Base-by-base conservation (phyloP, 1,140 invertebrate species). In the Hyposmocoma kahamanoa region DNA sequence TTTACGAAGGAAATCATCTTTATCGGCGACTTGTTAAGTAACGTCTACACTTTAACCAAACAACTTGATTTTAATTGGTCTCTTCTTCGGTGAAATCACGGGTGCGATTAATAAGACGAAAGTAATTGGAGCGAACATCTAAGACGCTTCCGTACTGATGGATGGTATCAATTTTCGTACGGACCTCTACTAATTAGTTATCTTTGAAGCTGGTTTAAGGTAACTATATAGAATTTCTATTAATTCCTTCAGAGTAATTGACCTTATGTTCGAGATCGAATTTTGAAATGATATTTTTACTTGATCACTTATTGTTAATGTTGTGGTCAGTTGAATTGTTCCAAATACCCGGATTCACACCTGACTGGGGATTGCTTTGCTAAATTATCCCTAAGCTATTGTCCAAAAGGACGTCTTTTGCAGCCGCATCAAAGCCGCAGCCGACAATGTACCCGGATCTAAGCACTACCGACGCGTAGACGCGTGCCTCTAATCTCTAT, bases 401-500 rank as follows among this genome's bases (percentile, higher is more conserved):
- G 62, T 73, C 56, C 61, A 65, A 44, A 52, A 47, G 48, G 52
- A 50, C 53, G 72, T 77, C 74, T 82, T 84, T 82, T 74, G 56
- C 78, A 77, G 76, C 73, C 78, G 71, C 72, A 75, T 82, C 70
- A 81, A 82, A 84, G 62, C n/a, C n/a, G 42, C 20, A n/a, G 13
- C 75, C 81, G 75, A 84, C 75, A 81, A 78, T 75, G 41, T 50
- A 48, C 67, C 60, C 64, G 67, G 62, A 68, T 65, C 57, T 59
- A 42, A 42, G 32, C 51, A 32, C 59, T 61, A 54, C 38, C 56
- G 54, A 53, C 58, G 53, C 59, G 56, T 66, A 70, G 65, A 77
- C 81, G 74, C 81, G 81, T 84, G 81, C 72, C 75, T 70, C 57
- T 81, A 80, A 81, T 83, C 77, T 72, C 75, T 77, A 81, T 81